Percentiles rank a stretch among this genome's conserved stretches.
Conservation (phyloP, 2,888 invertebrate species). For the Girardia tigrina region DNA sequence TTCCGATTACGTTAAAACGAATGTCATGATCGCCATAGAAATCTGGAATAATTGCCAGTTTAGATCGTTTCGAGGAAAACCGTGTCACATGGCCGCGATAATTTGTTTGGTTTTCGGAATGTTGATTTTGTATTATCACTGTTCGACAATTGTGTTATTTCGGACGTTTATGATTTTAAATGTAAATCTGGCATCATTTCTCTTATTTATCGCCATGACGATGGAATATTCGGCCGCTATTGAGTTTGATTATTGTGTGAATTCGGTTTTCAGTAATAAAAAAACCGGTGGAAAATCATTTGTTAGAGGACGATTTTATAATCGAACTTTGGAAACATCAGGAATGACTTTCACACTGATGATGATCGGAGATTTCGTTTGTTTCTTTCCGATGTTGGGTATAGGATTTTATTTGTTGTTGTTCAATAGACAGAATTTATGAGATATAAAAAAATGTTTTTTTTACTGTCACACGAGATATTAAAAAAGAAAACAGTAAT, state of each 20-base stretch:
- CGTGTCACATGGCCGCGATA: background rate
- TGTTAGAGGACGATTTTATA: background rate
- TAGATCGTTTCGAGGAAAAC: background rate
- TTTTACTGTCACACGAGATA: too few relatives aligned
- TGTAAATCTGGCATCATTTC: background rate
- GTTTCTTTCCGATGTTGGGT: background rate
- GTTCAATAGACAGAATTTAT: background rate
- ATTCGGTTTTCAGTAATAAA: background rate
- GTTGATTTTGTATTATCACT: background rate
- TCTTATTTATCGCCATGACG: background rate
- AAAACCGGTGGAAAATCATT: constrained; percentile 12
- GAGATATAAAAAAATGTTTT: background rate
- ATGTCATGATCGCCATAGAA: background rate
- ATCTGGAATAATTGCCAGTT: background rate
- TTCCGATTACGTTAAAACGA: background rate
- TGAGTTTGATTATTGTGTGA: constrained; percentile 1
- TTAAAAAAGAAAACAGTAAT: too few relatives aligned
- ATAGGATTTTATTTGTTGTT: constrained; percentile 14
- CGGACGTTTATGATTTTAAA: background rate
- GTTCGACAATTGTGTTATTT: background rate
- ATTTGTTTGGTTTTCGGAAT: constrained; percentile 6
- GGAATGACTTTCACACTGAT: background rate
- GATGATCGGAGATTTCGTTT: background rate
- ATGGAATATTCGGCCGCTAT: constrained; percentile 4
- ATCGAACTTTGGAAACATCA: background rate